These are phyloP conservation scores for Pomatostomus ruficeps DNA, from an alignment of 2,113 vertebrate species.

Conservation along the genomic window DNA sequence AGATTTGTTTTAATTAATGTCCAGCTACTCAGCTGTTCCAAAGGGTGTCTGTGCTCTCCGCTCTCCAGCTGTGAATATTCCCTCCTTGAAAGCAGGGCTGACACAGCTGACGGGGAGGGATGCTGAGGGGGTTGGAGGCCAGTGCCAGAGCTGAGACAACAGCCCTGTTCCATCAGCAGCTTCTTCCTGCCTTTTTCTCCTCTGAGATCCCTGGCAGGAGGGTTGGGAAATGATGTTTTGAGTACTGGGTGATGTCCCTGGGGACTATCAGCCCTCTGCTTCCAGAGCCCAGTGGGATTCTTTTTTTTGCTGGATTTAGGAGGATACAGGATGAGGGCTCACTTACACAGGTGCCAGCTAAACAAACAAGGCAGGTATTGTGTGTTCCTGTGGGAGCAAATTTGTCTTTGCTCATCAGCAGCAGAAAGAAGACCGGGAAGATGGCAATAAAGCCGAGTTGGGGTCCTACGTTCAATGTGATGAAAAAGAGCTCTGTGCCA, in stretches of 20 bases:
- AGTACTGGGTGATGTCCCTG: not conserved
- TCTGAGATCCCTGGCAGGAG: not conserved
- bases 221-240: not conserved
- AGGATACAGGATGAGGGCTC: not conserved
- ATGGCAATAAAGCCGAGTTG: not conserved
- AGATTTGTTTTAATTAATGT: not conserved
- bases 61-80: not conserved
- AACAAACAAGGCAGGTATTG: not conserved
- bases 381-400: not conserved
- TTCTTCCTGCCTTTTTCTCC: not conserved
- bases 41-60: too few species aligned
- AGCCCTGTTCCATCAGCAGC: fast-evolving
- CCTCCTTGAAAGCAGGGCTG: not conserved
- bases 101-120: not conserved
- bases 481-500: not conserved
- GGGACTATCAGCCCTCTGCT: not conserved
- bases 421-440: not conserved
- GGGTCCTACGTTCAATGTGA: not conserved
- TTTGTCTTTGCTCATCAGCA: not conserved
- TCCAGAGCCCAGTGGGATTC: not conserved
- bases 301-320: not conserved
- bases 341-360: not conserved
- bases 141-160: not conserved
- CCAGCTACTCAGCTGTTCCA: not conserved
- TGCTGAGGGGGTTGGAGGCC: not conserved